These are phyloP conservation scores for Arge pagana DNA, from an alignment of 2,888 invertebrate genomes.

Conservation along the genomic window DNA sequence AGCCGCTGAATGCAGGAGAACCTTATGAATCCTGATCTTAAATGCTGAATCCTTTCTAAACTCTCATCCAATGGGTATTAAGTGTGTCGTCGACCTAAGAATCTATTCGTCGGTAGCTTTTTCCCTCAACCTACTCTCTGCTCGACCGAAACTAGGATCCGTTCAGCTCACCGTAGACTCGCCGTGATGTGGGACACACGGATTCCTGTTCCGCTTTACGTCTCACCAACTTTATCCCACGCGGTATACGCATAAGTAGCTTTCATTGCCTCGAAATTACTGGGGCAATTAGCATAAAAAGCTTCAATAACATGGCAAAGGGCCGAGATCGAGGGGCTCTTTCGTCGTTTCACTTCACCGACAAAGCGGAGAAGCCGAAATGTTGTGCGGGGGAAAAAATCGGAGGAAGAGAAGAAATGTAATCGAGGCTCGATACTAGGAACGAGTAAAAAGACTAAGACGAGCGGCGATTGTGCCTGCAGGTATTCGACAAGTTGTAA, in stretches of 20 bases:
- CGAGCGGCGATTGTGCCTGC: background rate
- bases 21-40: slow-evolving; percentile 40
- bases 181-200: no score
- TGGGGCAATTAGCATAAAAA: no score
- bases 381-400: background rate
- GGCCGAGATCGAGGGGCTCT: no score
- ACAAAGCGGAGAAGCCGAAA: slow-evolving; percentile 3
- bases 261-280: no score
- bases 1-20: slow-evolving; percentile 30
- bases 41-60: slow-evolving; percentile 43
- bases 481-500: slow-evolving; percentile 1
- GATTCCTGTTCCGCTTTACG: no score
- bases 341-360: slow-evolving; percentile 7
- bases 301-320: no score
- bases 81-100: slow-evolving; percentile 38
- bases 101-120: slow-evolving; percentile 43
- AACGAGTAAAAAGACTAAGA: background rate
- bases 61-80: slow-evolving; percentile 39
- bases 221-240: no score
- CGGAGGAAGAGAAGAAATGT: background rate
- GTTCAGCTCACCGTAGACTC: no score
- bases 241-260: no score
- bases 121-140: slow-evolving; percentile 32
- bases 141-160: slow-evolving; percentile 30
- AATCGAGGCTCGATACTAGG: slow-evolving; percentile 2